These are phyloP conservation scores for Nyctibius bracteatus DNA, from an alignment of 2,113 vertebrate species.

Conservation along the genomic window DNA sequence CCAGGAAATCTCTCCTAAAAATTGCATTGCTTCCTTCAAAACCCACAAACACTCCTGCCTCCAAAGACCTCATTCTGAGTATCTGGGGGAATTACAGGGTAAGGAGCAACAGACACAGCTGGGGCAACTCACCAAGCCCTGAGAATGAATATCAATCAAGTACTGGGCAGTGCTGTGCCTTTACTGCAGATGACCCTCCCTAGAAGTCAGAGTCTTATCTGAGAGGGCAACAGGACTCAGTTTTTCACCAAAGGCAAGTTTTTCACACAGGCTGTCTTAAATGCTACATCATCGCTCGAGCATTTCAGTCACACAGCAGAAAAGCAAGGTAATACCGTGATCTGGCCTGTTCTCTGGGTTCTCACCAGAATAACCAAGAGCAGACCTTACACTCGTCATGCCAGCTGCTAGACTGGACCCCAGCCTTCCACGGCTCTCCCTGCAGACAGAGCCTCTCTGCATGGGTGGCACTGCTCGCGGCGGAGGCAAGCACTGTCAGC, in stretches of 20 bases:
- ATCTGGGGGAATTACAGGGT: neutral
- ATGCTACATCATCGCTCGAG: fast-evolving
- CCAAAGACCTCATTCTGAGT: neutral
- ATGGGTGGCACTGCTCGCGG: fast-evolving
- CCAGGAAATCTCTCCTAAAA: neutral
- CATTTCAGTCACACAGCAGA: neutral
- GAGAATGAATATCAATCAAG: neutral
- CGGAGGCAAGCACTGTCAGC: fast-evolving
- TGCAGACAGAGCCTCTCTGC: neutral
- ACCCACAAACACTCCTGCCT: neutral
- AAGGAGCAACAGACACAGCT: neutral
- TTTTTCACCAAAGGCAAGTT: neutral
- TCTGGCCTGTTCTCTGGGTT: neutral
- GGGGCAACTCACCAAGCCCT: neutral
- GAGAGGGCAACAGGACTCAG: neutral
- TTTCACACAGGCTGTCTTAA: neutral
- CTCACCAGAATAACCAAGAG: neutral
- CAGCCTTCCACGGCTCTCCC: neutral
- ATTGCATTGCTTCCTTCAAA: neutral
- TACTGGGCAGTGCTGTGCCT: neutral
- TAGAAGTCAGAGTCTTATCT: neutral
- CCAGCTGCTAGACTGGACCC: neutral
- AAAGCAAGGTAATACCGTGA: fast-evolving
- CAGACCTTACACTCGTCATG: neutral
- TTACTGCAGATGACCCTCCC: neutral